Conservation (phyloP, 2,113 vertebrate species). For the Engystomops pustulosus region DNA sequence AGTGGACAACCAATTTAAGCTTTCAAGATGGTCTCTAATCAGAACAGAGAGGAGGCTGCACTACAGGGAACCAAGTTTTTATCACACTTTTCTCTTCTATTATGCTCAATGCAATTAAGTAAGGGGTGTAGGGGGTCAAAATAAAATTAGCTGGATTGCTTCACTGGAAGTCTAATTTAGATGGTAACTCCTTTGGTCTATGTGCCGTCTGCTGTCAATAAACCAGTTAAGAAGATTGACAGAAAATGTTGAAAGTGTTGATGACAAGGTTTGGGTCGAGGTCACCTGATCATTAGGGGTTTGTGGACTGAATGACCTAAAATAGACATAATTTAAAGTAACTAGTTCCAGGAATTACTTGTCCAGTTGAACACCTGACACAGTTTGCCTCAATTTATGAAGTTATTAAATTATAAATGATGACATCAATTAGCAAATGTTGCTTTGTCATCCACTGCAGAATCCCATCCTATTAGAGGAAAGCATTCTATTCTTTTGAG, state of each 20-base stretch:
- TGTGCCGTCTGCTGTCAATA: background rate
- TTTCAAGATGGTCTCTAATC: too few species aligned
- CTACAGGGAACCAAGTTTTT: too few species aligned
- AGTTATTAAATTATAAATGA: slow-evolving; percentile 39
- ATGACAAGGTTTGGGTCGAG: too few species aligned
- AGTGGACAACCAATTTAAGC: too few species aligned
- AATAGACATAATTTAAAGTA: background rate
- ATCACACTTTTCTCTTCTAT: too few species aligned
- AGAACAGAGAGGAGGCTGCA: too few species aligned
- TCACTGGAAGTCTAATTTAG: background rate
- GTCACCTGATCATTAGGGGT: background rate
- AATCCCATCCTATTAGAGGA: background rate
- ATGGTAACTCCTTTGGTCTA: background rate
- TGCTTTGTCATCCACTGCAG: slow-evolving; percentile 3
- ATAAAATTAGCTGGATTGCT: too few species aligned
- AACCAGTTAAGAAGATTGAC: background rate
- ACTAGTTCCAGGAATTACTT: background rate
- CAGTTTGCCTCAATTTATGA: background rate
- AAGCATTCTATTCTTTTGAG: slow-evolving; percentile 9
- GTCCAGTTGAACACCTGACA: background rate
- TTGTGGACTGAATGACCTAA: background rate
- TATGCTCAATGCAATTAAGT: too few species aligned
- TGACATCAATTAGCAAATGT: slow-evolving; percentile 27
- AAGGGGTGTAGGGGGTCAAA: too few species aligned
- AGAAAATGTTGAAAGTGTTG: too few species aligned